These are phyloP conservation scores for Pagrus major DNA, from an alignment of 2,113 vertebrate genomes.

Conservation along the genomic window DNA sequence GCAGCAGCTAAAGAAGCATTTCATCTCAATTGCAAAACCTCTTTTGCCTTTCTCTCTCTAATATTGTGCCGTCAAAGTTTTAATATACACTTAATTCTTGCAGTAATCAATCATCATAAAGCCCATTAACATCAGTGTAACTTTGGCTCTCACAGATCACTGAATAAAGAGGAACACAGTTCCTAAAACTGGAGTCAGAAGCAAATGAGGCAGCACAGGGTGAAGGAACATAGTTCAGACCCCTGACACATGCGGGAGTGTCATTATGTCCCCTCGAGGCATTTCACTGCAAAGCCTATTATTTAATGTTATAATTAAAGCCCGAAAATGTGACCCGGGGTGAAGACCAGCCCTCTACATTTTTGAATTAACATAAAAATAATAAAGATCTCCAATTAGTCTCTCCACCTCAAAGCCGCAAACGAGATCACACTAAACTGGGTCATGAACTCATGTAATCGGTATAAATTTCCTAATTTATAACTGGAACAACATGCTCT, in stretches of 20 bases:
- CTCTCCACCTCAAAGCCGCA: conserved; percentile 58
- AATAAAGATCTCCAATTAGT: conserved; percentile 73
- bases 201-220: conserved; percentile 38
- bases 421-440: conserved; percentile 60
- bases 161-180: neutral
- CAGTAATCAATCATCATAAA: conserved; percentile 13
- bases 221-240: conserved; percentile 27
- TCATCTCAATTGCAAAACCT: neutral
- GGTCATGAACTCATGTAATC: conserved; percentile 68
- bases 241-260: conserved; percentile 42
- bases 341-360: conserved; percentile 58
- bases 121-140: conserved; percentile 7
- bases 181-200: neutral
- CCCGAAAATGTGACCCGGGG: conserved; percentile 53
- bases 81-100: neutral
- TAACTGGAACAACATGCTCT: conserved; percentile 38
- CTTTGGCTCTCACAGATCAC: conserved; percentile 27
- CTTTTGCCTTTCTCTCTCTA: neutral
- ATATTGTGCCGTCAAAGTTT: neutral
- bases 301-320: conserved; percentile 74
- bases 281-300: conserved; percentile 52
- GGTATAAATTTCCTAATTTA: conserved; percentile 55
- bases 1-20: neutral
- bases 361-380: conserved; percentile 71
- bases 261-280: conserved; percentile 41